A percentile compares a stretch with the other conserved stretches of the same genome.
Evolutionary conservation across 1,140 invertebrate genomes (phyloP).

Genomic region (Diploscapter pachys): DNA sequence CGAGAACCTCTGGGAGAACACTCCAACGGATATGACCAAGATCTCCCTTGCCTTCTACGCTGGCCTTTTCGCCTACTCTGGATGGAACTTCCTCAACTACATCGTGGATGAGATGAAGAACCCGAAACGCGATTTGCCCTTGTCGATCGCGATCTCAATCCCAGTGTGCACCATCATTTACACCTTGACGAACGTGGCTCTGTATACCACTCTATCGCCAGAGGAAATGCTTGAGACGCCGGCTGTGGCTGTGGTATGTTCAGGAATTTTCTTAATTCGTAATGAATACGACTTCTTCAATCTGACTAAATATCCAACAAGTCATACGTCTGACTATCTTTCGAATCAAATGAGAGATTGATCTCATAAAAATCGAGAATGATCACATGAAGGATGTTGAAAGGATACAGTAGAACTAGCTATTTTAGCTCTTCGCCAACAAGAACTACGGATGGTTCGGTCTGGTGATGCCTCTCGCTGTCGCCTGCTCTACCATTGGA

Average conservation of each 20-base stretch:
- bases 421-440: conserved; percentile 75
- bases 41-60: conserved; percentile 64
- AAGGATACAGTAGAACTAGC: background rate
- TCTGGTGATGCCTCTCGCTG: conserved; percentile 95
- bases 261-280: background rate
- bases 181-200: conserved; percentile 87
- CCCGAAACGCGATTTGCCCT: conserved; percentile 81
- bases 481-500: conserved; percentile 92
- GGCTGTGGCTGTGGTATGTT: conserved; percentile 79
- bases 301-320: no score
- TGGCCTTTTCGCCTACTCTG: conserved; percentile 64
- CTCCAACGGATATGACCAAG: conserved; percentile 56
- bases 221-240: conserved; percentile 79
- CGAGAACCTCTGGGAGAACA: conserved; percentile 39
- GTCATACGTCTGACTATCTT: no score
- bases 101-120: conserved; percentile 79
- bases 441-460: conserved; percentile 82
- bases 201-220: conserved; percentile 85
- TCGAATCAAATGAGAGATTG: no score
- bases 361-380: no score
- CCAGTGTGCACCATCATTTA: conserved; percentile 87
- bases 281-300: background rate
- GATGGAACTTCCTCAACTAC: conserved; percentile 63
- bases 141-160: conserved; percentile 88
- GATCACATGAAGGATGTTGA: no score